Evolutionary conservation across 2,113 vertebrate genomes (phyloP), one percentile per base, ranked within the genome.

Genomic region (Lepus europaeus): DNA sequence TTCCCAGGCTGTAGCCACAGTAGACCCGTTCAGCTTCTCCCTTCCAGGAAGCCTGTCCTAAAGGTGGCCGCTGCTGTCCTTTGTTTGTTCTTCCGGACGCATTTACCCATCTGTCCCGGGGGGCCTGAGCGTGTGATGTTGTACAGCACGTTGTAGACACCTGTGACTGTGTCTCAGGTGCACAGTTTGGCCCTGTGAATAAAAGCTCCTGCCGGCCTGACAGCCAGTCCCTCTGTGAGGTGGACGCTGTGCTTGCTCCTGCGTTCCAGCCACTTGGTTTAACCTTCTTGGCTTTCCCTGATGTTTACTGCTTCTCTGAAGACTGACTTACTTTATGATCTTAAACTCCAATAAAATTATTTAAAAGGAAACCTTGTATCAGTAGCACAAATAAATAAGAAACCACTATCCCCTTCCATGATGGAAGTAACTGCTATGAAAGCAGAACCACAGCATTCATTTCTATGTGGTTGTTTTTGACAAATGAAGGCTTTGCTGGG

Each of bases 231-330:
- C 4, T 27, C 36, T 13, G 13, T 25, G 33, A 87, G 39, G 29
- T 11, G 2, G 19, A 13, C 31, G 31, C 33, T n/a, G 0, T 10
- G 19, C 63, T 63, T 39, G 39, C 56, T 20, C 59, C 23, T 77
- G 4, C 20, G 1, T 72, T 77, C 92, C 17, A 79, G 64, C 45
- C 56, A 53, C 84, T 87, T 36, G 25, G 16, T 59, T 87, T 93
- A 45, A 89, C 66, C 56, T 88, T 88, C 33, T 31, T 81, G 70
- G 27, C 9, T 70, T 95, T 84, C 31, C 39, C 49, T 92, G 11
- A 64, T 77, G 87, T 66, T 92, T 85, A 78, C 16, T 84, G 5
- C 87, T 74, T 97, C 90, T 82, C 86, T 80, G 23, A 63, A 49
- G 66, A 92, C 20, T 23, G 51, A 87, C 53, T 51, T 72, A 51